These are phyloP conservation scores for Brachyopa scutellaris DNA, from an alignment of 2,888 invertebrate genomes.

Conservation along the genomic window DNA sequence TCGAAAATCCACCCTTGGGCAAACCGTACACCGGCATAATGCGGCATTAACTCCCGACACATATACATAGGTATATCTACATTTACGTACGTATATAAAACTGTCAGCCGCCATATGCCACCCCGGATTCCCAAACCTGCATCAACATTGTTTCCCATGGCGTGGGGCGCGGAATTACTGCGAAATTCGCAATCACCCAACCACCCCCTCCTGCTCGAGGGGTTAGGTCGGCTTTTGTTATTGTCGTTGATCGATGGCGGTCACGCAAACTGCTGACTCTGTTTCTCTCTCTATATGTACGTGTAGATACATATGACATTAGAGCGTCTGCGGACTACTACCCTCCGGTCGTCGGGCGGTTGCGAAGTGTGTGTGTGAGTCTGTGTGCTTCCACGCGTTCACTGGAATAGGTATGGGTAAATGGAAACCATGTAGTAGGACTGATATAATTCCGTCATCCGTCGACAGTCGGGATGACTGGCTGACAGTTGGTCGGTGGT, in stretches of 20 bases:
- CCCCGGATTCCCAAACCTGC: constrained; percentile 68
- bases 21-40: constrained; percentile 47
- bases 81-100: neutral
- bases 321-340: constrained; percentile 68
- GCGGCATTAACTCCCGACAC: constrained; percentile 38
- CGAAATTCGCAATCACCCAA: constrained; percentile 38
- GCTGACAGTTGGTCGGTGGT: constrained; percentile 9
- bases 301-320: constrained; percentile 25
- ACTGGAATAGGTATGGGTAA: constrained; percentile 28
- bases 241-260: constrained; percentile 74
- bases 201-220: constrained; percentile 9
- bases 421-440: constrained; percentile 60
- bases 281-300: neutral
- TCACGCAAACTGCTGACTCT: constrained; percentile 71
- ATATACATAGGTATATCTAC: constrained; percentile 3
- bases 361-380: neutral
- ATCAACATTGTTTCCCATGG: constrained; percentile 72
- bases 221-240: constrained; percentile 62
- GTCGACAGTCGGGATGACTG: constrained; percentile 32
- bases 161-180: constrained; percentile 67
- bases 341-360: neutral
- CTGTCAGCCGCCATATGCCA: constrained; percentile 68
- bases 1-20: constrained; percentile 56
- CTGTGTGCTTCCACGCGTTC: constrained; percentile 30
- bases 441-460: constrained; percentile 69